Percentiles rank a stretch among this genome's conserved stretches.
Conservation (phyloP, 2,888 invertebrate genomes). For the Choreutis nemorana region DNA sequence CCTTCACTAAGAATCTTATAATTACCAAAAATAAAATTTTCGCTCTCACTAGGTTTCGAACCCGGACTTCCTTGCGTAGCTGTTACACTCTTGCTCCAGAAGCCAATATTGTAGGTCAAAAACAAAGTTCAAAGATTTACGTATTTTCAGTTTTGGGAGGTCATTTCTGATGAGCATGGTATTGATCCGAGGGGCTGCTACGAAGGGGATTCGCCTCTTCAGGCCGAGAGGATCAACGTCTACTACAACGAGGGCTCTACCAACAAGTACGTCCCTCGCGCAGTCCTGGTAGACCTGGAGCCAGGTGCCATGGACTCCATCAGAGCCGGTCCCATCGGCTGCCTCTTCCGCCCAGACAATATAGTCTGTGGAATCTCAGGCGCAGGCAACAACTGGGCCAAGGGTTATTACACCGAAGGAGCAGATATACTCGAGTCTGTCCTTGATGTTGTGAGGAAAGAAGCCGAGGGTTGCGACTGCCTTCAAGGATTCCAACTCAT, state of each 20-base stretch:
- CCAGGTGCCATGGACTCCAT: conserved; percentile 69
- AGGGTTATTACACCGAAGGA: conserved; percentile 75
- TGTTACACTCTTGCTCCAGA: no score
- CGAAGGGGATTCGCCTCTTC: conserved; percentile 73
- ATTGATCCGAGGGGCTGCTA: conserved; percentile 65
- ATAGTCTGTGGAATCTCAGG: conserved; percentile 69
- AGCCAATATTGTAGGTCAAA: no score
- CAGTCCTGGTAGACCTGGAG: conserved; percentile 43
- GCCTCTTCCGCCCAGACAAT: conserved; percentile 75
- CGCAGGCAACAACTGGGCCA: conserved; percentile 68
- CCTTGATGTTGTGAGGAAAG: conserved; percentile 63
- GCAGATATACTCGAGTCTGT: conserved; percentile 69
- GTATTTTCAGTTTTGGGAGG: conserved; percentile 63
- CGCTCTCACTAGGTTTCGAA: neutral
- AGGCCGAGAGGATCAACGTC: conserved; percentile 77
- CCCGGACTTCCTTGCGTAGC: no score
- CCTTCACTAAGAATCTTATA: no score
- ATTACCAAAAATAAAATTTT: neutral
- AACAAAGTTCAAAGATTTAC: no score
- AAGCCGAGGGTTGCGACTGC: conserved; percentile 74
- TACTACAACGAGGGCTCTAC: conserved; percentile 74
- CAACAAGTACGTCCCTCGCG: conserved; percentile 41
- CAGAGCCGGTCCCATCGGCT: conserved; percentile 69
- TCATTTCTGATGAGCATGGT: conserved; percentile 72
- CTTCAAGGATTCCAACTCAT: conserved; percentile 69